Evolutionary conservation across 2,888 invertebrate genomes (phyloP), one percentile per base, ranked within the genome.

Genomic region (Calliphora vomitoria): DNA sequence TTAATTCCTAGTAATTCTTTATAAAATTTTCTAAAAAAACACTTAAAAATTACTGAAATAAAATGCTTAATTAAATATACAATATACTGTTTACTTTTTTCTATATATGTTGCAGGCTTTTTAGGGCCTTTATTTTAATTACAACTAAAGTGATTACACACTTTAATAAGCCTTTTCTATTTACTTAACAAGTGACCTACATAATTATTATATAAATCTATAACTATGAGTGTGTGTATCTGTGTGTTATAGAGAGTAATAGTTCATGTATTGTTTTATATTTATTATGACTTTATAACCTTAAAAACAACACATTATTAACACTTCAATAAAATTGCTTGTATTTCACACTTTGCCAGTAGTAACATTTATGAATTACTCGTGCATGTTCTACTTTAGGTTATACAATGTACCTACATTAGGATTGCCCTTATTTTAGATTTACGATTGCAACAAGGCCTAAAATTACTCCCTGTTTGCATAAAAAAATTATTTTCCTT

Each of bases 251-350:
- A 25, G 41, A 25, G 18, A 58, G 6, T 72, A 62, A 15, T 60
- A n/a, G 35, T 55, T 66, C n/a, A n/a, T 82, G 38, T 68, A 31
- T 75, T 66, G 15, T 60, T 38, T 50, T 64, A 38, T 66, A 72
- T 38, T 69, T 53, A 20, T 50, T 60, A 68, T 80, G 84, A 68
- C 60, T 85, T 74, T 79, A 18, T 80, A 62, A 74, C 79, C 84
- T 74, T 74, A 20, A 53, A 35, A 64, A 66, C 55, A 80, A 50
- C 15, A 53, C 55, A 75, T 80, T 82, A 78, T 82, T 87, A 84
- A 81, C 87, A 87, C 78, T 82, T 84, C 38, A 75, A 41, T 79
- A 44, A 75, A 68, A 64, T 75, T 62, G 18, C 35, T 47, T 18
- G 35, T 66, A 20, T 13, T 38, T 47, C 50, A 55, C 68, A 53